phyloP scores from a whole-genome alignment of 2,797 vertebrate species.

The Lophius americanus region DNA sequence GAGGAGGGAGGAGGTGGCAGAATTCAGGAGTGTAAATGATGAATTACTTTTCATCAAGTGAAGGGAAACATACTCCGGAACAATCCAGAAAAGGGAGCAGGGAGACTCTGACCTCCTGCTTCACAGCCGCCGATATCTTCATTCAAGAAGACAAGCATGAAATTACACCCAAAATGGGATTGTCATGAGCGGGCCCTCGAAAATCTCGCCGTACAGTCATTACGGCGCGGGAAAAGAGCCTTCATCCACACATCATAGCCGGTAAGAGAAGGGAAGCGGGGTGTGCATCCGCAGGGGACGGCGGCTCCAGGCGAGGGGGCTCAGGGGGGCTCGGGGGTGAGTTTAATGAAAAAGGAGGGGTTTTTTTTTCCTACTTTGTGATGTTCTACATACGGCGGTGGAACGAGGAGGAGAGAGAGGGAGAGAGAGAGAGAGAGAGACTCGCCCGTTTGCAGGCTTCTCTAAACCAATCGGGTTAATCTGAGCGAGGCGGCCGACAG shows the following conservation, averaged over 20 bases:
- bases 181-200: slow-evolving; percentile 99
- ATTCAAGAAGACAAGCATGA: slow-evolving; percentile 99
- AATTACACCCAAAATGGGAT: slow-evolving; percentile 99
- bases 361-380: slow-evolving; percentile 11
- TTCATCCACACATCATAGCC: slow-evolving; percentile 99
- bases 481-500: too few species aligned
- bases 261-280: slow-evolving; percentile 82
- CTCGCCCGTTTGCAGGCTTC: too few species aligned
- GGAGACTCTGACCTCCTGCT: slow-evolving; percentile 99
- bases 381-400: neutral
- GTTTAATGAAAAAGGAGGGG: slow-evolving; percentile 64
- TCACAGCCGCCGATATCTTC: slow-evolving; percentile 99
- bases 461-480: too few species aligned
- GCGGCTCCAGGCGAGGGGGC: slow-evolving; percentile 53
- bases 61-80: slow-evolving; percentile 99
- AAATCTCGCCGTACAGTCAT: slow-evolving; percentile 99
- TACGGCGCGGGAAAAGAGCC: slow-evolving; percentile 92
- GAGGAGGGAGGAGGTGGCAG: slow-evolving; percentile 87
- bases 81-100: slow-evolving; percentile 98
- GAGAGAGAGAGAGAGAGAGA: too few species aligned
- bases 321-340: slow-evolving; percentile 8
- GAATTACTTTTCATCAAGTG: slow-evolving; percentile 95
- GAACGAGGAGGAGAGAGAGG: too few species aligned
- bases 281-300: slow-evolving; percentile 66
- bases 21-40: slow-evolving; percentile 99